Evolutionary conservation across 2,113 vertebrate species (phyloP).

Genomic region (Lepus americanus): DNA sequence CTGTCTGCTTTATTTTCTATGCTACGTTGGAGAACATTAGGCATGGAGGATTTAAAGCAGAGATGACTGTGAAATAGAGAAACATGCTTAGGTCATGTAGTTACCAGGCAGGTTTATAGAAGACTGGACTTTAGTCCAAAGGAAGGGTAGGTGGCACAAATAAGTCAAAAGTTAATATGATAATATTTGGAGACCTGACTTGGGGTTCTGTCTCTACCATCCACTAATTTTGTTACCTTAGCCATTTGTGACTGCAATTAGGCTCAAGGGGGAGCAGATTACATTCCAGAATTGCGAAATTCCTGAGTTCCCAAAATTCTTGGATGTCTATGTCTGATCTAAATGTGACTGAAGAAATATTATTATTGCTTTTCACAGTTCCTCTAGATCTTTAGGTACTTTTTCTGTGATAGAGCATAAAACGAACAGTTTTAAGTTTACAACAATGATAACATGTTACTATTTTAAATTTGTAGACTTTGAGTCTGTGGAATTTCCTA

Average conservation of each 20-base stretch:
- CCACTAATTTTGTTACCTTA: neutral
- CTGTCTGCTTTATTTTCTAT: neutral
- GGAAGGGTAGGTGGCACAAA: fast-evolving
- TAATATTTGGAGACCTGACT: neutral
- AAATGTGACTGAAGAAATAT: neutral
- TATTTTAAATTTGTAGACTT: constrained; percentile 16
- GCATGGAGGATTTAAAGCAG: neutral
- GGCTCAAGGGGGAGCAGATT: neutral
- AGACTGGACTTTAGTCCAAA: neutral
- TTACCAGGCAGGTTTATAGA: neutral
- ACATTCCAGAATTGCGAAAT: neutral
- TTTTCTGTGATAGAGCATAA: neutral
- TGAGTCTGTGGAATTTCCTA: constrained; percentile 2
- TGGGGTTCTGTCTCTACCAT: neutral
- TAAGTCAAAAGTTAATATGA: neutral
- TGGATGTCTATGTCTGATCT: neutral
- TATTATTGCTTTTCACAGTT: neutral
- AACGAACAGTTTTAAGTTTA: neutral
- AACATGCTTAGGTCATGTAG: neutral
- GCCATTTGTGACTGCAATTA: neutral
- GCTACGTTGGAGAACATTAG: constrained; percentile 17
- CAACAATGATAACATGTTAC: neutral
- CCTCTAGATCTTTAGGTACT: neutral
- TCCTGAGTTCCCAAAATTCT: neutral
- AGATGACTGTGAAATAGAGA: neutral